Conservation (phyloP, 1,140 invertebrate species). For the Cydia amplana region DNA sequence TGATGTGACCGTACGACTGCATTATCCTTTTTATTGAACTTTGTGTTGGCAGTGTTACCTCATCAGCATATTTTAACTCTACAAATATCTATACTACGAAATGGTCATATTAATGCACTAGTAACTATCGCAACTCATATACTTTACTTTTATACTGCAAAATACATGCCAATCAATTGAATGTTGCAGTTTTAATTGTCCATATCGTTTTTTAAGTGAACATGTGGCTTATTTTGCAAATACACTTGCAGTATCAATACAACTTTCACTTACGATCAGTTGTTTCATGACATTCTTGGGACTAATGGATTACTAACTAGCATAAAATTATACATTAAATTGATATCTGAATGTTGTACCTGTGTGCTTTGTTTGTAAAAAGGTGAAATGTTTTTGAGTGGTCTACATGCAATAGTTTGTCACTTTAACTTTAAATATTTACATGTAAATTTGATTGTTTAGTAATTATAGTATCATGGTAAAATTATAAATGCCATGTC, state of each 20-base stretch:
- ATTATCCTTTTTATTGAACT: slow-evolving; percentile 32
- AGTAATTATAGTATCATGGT: not conserved
- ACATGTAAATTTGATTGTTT: not conserved
- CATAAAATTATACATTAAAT: not conserved
- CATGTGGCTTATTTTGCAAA: slow-evolving; percentile 21
- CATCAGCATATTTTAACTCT: slow-evolving; percentile 28
- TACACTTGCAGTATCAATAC: slow-evolving; percentile 6
- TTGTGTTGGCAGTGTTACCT: slow-evolving; percentile 28
- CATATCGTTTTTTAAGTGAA: not conserved
- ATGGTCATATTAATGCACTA: slow-evolving; percentile 6
- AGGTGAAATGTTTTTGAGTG: not conserved
- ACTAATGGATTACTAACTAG: not conserved
- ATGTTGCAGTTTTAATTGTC: not conserved
- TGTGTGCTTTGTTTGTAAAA: not conserved
- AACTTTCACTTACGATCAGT: slow-evolving; percentile 25
- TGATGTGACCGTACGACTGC: not conserved
- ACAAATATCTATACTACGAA: not conserved
- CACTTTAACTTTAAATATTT: not conserved
- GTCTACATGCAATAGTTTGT: not conserved
- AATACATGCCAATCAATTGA: not conserved
- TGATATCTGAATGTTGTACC: not conserved
- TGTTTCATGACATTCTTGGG: slow-evolving; percentile 1
- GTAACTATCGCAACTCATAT: not conserved
- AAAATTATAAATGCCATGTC: not conserved
- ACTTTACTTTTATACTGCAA: not conserved